phyloP scores from a whole-genome alignment of 2,797 vertebrate genomes.

The Coilia nasus region DNA sequence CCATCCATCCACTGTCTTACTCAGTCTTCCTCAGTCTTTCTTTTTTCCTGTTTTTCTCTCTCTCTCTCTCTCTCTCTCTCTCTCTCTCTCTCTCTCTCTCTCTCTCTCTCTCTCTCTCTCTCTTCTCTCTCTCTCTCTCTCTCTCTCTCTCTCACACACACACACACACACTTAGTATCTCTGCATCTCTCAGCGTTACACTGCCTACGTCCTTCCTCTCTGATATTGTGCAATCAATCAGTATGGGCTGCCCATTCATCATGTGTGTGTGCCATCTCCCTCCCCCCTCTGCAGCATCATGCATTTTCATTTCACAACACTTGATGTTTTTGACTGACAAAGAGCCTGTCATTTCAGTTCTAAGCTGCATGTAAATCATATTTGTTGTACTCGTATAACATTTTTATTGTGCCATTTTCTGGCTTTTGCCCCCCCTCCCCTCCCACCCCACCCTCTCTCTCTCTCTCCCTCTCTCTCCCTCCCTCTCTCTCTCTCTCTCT shows the following conservation, averaged over 20 bases:
- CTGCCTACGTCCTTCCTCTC: not conserved
- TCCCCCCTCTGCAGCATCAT: conserved; percentile 8
- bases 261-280: not conserved
- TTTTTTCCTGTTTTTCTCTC: not conserved
- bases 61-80: not conserved
- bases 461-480: conserved; percentile 9
- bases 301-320: not conserved
- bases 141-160: conserved; percentile 23
- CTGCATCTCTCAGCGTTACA: not conserved
- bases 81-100: not conserved
- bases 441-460: not conserved
- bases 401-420: not conserved
- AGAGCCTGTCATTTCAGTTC: not conserved
- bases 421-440: too few species aligned
- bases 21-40: not conserved
- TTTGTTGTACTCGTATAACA: not conserved
- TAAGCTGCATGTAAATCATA: conserved; percentile 5
- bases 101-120: not conserved
- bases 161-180: not conserved
- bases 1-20: not conserved
- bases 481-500: conserved; percentile 12
- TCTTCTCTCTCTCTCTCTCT: not conserved
- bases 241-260: not conserved
- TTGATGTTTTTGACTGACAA: not conserved
- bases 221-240: conserved; percentile 1